These are phyloP conservation scores for Gallinago media DNA, from an alignment of 2,113 vertebrate genomes.

Conservation along the genomic window DNA sequence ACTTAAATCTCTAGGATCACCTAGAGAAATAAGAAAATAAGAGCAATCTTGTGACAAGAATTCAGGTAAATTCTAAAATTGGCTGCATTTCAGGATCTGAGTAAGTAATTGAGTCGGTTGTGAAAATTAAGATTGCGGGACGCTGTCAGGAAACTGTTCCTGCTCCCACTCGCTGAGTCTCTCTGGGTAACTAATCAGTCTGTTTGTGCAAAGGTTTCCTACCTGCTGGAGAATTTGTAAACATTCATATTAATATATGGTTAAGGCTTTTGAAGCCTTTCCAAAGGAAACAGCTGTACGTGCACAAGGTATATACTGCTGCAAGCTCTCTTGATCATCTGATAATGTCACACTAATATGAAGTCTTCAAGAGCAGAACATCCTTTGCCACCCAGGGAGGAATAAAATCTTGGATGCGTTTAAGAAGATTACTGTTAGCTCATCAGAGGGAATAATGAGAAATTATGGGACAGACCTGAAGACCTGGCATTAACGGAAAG, in stretches of 20 bases:
- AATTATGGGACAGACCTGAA: slow-evolving; percentile 20
- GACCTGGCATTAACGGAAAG: slow-evolving; percentile 12
- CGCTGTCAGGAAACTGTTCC: neutral
- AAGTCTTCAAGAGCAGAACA: neutral
- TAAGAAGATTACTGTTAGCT: slow-evolving; percentile 55
- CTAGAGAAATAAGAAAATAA: neutral
- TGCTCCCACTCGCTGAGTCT: neutral
- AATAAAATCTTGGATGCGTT: slow-evolving; percentile 20
- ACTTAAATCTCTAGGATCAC: neutral
- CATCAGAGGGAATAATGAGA: slow-evolving; percentile 34
- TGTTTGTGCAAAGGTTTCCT: neutral
- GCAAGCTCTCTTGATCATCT: neutral
- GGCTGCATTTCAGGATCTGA: neutral
- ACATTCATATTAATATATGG: neutral
- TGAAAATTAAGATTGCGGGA: neutral
- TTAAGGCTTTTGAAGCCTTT: neutral
- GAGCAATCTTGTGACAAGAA: neutral
- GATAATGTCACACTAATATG: neutral
- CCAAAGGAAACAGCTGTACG: neutral
- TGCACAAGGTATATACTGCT: neutral
- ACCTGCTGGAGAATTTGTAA: neutral
- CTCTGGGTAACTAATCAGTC: neutral
- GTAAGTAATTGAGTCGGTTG: neutral
- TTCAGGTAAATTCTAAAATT: neutral
- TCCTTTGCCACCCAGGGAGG: slow-evolving; percentile 22